These are phyloP conservation scores for Dryobotodes eremita DNA, from an alignment of 2,888 invertebrate genomes.

Conservation along the genomic window DNA sequence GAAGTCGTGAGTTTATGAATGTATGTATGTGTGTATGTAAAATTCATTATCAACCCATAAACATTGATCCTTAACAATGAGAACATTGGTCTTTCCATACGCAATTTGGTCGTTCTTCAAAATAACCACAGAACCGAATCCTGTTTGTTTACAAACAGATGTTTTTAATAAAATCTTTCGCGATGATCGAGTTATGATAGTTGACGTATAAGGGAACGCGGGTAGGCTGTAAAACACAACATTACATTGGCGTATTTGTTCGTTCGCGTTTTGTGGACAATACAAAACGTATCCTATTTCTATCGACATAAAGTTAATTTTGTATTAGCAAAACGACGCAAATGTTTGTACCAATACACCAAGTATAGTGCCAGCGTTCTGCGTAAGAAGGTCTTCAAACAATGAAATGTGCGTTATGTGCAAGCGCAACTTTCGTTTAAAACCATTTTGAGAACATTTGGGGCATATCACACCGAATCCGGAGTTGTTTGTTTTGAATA, in stretches of 20 bases:
- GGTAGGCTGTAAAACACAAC: slow-evolving; percentile 20
- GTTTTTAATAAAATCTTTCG: slow-evolving; percentile 27
- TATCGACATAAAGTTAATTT: not conserved
- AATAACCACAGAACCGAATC: slow-evolving; percentile 10
- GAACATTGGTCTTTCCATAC: not conserved
- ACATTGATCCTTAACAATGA: not conserved
- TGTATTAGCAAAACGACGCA: not conserved
- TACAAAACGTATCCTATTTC: not conserved
- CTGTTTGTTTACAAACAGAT: slow-evolving; percentile 31
- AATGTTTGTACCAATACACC: not conserved
- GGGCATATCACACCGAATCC: slow-evolving; percentile 31
- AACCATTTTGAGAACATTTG: slow-evolving; percentile 58
- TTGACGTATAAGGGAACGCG: slow-evolving; percentile 29
- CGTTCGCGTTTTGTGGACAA: not conserved
- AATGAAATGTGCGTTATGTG: slow-evolving; percentile 8
- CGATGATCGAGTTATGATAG: slow-evolving; percentile 44
- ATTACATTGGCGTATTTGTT: not conserved
- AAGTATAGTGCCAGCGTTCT: not conserved
- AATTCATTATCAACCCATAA: not conserved
- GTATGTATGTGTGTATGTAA: too few species aligned
- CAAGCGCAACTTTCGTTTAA: slow-evolving; percentile 45
- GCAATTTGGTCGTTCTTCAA: slow-evolving; percentile 7
- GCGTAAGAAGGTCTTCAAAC: slow-evolving; percentile 5
- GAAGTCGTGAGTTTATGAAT: too few species aligned
- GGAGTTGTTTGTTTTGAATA: slow-evolving; percentile 17